Base-by-base conservation (phyloP, 2,797 vertebrate species). In the Periparus ater region DNA sequence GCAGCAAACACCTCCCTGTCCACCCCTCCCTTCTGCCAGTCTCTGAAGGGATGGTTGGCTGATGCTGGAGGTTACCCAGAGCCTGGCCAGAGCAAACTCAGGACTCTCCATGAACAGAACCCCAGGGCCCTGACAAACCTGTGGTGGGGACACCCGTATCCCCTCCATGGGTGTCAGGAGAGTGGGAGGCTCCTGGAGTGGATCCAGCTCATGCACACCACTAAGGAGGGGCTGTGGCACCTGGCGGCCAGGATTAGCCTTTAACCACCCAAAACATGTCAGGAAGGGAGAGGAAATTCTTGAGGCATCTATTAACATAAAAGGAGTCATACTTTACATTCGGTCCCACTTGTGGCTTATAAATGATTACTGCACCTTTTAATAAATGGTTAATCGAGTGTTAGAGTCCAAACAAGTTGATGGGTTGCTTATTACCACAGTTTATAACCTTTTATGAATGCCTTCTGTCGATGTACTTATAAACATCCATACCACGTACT, bases 391-490 rank as follows among this genome's bases (percentile, higher is more conserved):
- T 96, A 94, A 96, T 94, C 93, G 88, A 95, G 76, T 88, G 90
- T 94, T 95, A 86, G 92, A 96, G 95, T 93, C 95, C 96, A 95
- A 93, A 91, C 93, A 89, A 94, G 93, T 67, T 83, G 95, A 95
- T 91, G 87, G 95, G 94, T 95, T 95, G 95, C 95, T 94, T 93
- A 95, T 96, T 96, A 96, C 95, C 89, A 74, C 6, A 29, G 92
- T 95, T 92, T 96, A 92, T 96, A 94, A 95, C 92, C 92, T 92
- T 95, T 96, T 94, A 97, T 96, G 93, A 96, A 97, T 93, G 85
- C 89, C 89, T 91, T 88, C 93, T 96, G 93, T 93, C 7, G 26
- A 91, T 74, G 87, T 80, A 63, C 92, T 97, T 93, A 94, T 91
- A 95, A 96, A 92, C 94, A 94, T 92, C 94, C 94, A 91, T 58